Conservation (phyloP, 2,888 invertebrate genomes). For the Carcina quercana region DNA sequence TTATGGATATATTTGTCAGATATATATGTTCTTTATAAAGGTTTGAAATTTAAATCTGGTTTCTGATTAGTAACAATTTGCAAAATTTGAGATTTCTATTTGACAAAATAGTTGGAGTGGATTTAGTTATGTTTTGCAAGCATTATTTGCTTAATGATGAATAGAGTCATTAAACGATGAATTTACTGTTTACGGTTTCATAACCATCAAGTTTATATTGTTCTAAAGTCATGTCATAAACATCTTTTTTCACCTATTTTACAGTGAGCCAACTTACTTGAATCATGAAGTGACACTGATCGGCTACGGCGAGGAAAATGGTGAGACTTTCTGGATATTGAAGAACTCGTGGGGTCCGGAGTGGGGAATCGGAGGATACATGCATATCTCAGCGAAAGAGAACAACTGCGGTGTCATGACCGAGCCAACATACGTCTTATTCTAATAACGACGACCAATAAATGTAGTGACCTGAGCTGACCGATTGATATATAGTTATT, state of each 20-base stretch:
- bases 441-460: slow-evolving; percentile 44
- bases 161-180: too few relatives aligned
- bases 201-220: too few relatives aligned
- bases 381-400: slow-evolving; percentile 88
- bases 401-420: slow-evolving; percentile 94
- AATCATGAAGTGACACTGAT: slow-evolving; percentile 94
- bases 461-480: not conserved
- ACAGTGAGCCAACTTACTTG: slow-evolving; percentile 78
- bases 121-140: too few relatives aligned
- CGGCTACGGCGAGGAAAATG: slow-evolving; percentile 88
- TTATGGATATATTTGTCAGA: too few relatives aligned
- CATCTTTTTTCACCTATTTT: too few relatives aligned
- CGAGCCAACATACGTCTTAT: slow-evolving; percentile 85
- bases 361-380: slow-evolving; percentile 96
- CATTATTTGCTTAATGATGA: not conserved
- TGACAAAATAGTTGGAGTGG: too few relatives aligned
- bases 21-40: too few relatives aligned
- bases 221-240: too few relatives aligned
- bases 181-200: too few relatives aligned
- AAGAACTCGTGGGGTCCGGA: slow-evolving; percentile 96
- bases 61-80: too few relatives aligned
- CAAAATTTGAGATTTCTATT: too few relatives aligned
- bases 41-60: too few relatives aligned
- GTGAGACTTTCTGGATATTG: slow-evolving; percentile 91
- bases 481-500: not conserved